phyloP scores from a whole-genome alignment of 2,888 invertebrate species.

The Eupithecia exiguata region DNA sequence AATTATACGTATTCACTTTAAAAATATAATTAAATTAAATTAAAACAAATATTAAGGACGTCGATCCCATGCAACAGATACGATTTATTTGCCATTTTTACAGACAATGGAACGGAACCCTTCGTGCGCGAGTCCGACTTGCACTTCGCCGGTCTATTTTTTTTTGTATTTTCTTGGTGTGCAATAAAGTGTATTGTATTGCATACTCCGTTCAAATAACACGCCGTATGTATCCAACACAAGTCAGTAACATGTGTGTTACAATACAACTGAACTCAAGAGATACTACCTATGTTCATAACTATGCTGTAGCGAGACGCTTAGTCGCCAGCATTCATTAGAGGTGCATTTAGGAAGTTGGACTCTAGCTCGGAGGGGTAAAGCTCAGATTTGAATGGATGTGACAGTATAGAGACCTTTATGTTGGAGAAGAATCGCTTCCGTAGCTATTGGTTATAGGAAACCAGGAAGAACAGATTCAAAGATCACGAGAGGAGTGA shows the following conservation, averaged over 20 bases:
- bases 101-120: too few species aligned
- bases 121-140: too few species aligned
- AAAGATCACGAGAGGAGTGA: not conserved
- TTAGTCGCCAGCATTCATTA: constrained; percentile 11
- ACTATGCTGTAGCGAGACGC: constrained; percentile 5
- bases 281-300: constrained; percentile 39
- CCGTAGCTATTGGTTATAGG: not conserved
- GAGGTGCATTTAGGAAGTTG: constrained; percentile 6
- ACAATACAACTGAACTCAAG: constrained; percentile 47
- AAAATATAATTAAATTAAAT: too few species aligned
- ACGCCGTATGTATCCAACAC: constrained; percentile 27
- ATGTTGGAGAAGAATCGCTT: not conserved
- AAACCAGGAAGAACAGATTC: not conserved
- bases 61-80: too few species aligned
- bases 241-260: constrained; percentile 50
- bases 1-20: too few species aligned
- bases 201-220: not conserved
- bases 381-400: not conserved
- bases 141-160: too few species aligned
- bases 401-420: not conserved
- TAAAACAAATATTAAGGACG: too few species aligned
- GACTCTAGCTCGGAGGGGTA: not conserved
- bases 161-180: too few species aligned
- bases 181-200: too few species aligned
- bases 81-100: too few species aligned